These are phyloP conservation scores for Myocastor coypus DNA, from an alignment of 2,113 vertebrate species.

Conservation along the genomic window DNA sequence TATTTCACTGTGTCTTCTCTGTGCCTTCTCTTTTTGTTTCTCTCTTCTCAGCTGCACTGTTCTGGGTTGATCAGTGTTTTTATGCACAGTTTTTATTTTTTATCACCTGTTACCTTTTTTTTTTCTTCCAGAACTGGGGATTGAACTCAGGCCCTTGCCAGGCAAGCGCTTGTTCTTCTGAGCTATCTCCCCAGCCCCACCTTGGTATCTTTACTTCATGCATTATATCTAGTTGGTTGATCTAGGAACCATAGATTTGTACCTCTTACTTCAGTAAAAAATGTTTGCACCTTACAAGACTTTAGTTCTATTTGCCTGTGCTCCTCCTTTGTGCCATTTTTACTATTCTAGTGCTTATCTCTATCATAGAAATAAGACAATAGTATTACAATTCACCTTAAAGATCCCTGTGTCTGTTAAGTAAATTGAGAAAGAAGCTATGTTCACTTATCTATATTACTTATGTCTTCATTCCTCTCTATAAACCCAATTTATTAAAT, in stretches of 20 bases:
- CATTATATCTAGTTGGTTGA: neutral
- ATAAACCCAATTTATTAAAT: neutral
- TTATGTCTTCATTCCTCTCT: neutral
- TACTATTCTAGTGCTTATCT: neutral
- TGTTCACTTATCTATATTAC: too few species aligned
- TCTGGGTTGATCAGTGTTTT: neutral
- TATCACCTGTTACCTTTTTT: too few species aligned
- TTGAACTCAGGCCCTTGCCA: too few species aligned
- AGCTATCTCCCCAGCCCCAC: too few species aligned
- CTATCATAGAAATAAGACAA: neutral
- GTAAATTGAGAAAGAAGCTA: neutral
- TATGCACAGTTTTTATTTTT: neutral
- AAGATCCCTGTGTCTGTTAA: neutral
- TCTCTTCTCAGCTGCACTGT: neutral
- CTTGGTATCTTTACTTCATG: slow-evolving; percentile 32
- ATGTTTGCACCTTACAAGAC: neutral
- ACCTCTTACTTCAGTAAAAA: neutral
- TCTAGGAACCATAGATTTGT: neutral
- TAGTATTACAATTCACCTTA: neutral
- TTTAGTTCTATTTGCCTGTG: neutral
- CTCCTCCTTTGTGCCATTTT: neutral
- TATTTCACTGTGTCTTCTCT: slow-evolving; percentile 21
- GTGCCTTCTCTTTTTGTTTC: slow-evolving; percentile 33
- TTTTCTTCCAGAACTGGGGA: too few species aligned
- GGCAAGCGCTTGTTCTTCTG: too few species aligned